These are phyloP conservation scores for Stegostoma tigrinum DNA, from an alignment of 2,113 vertebrate species.

Conservation along the genomic window DNA sequence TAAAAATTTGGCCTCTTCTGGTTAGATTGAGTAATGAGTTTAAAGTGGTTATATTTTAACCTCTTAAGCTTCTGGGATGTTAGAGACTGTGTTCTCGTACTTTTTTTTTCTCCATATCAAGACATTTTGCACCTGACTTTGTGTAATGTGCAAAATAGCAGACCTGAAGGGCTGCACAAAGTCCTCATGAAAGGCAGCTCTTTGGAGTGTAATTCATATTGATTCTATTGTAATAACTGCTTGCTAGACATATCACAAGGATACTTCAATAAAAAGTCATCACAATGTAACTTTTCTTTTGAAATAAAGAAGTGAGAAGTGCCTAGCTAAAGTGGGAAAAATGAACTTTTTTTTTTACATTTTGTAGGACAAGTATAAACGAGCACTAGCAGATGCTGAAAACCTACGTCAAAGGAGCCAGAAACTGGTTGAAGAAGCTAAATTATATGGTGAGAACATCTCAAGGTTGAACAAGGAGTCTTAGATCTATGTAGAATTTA, in stretches of 20 bases:
- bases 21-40: neutral
- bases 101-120: neutral
- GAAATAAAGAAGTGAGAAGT: neutral
- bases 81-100: neutral
- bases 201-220: neutral
- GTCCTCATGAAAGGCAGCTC: neutral
- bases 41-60: neutral
- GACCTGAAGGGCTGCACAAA: neutral
- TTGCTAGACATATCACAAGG: neutral
- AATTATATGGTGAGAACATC: slow-evolving; percentile 72
- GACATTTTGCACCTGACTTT: neutral
- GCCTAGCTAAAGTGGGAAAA: neutral
- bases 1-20: neutral
- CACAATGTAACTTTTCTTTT: neutral
- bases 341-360: neutral
- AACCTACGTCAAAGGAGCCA: slow-evolving; percentile 83
- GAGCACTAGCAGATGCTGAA: slow-evolving; percentile 87
- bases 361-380: slow-evolving; percentile 85
- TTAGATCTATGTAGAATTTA: neutral
- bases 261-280: neutral
- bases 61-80: neutral
- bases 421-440: slow-evolving; percentile 86
- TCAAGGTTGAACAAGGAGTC: neutral
- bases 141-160: neutral
- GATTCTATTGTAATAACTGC: neutral